Conservation (phyloP, 1,140 invertebrate species). For the Lordiphosa clarofinis region DNA sequence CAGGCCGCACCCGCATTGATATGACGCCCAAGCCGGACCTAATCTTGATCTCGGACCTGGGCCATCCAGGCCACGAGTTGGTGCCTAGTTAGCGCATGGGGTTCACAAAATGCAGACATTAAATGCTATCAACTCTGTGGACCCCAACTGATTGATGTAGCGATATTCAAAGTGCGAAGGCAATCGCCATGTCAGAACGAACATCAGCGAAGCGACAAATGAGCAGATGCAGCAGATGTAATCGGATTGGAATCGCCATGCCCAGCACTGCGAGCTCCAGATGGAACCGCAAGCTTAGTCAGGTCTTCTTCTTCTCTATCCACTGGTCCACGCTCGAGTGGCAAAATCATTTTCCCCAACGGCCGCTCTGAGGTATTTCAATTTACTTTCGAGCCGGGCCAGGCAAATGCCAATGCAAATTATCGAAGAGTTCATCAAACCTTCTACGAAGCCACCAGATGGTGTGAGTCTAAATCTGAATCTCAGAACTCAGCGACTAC, state of each 20-base stretch:
- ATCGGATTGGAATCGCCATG: conserved; percentile 40
- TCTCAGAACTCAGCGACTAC: conserved; percentile 9
- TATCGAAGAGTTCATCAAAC: conserved; percentile 56
- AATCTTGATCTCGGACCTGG: conserved; percentile 10
- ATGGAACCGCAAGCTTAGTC: conserved; percentile 53
- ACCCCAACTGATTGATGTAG: conserved; percentile 25
- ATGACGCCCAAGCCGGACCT: conserved; percentile 1
- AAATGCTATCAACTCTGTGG: conserved; percentile 12
- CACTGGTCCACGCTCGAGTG: conserved; percentile 49
- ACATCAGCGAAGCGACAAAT: conserved; percentile 65
- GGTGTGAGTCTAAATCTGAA: too few species aligned
- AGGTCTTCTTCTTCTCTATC: too few species aligned
- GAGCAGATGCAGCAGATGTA: conserved; percentile 40
- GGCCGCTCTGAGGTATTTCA: conserved; percentile 34
- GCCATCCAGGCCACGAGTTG: neutral
- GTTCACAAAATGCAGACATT: conserved; percentile 36
- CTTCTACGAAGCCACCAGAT: neutral
- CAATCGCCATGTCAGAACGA: neutral
- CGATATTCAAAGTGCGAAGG: conserved; percentile 27
- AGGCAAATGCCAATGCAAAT: conserved; percentile 38
- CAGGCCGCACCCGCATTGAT: too few species aligned
- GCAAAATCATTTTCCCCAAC: conserved; percentile 55
- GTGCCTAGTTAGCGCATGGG: neutral
- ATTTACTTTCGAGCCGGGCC: conserved; percentile 44
- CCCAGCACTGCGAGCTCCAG: too few species aligned